Conservation (phyloP, 2,113 vertebrate species). For the Lasiurus borealis region DNA sequence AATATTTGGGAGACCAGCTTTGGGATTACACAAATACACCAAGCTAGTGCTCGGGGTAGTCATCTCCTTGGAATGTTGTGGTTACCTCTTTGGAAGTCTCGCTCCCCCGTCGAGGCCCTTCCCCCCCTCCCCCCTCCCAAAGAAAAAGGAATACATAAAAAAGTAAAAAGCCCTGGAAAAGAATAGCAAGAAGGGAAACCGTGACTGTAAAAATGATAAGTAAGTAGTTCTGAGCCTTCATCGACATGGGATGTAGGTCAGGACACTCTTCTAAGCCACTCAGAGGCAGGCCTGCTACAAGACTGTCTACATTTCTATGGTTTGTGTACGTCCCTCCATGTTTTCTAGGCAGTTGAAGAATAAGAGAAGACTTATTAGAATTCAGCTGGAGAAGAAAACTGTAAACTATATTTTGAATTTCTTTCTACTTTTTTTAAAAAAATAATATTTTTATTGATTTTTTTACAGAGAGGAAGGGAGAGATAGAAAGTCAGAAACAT, state of each 20-base stretch:
- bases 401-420: neutral
- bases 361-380: neutral
- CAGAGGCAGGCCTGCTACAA: neutral
- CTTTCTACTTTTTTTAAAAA: conserved; percentile 27
- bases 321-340: neutral
- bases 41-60: neutral
- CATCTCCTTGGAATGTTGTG: conserved; percentile 12
- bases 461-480: no score
- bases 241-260: neutral
- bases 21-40: neutral
- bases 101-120: neutral
- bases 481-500: no score
- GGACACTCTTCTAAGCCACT: neutral
- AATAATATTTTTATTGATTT: no score
- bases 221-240: neutral
- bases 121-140: no score
- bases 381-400: neutral
- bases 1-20: conserved; percentile 52
- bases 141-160: neutral
- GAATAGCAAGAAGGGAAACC: neutral
- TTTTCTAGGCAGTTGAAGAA: neutral
- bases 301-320: neutral
- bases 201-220: neutral
- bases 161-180: neutral
- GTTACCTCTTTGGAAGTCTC: conserved; percentile 3